phyloP scores from a whole-genome alignment of 1,140 invertebrate genomes.

The Parapsyche elsis region DNA sequence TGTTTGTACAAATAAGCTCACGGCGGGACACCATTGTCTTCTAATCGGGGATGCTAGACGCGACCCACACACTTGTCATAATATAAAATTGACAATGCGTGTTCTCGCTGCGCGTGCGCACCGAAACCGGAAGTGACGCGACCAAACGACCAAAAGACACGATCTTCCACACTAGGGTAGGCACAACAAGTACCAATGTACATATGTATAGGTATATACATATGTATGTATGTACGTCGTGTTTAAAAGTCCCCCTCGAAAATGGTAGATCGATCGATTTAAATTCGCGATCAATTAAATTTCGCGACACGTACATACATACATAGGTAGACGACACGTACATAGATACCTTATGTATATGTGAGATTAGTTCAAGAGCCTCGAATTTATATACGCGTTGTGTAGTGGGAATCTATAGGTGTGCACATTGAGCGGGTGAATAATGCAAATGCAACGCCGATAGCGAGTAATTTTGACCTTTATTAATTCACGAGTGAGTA shows the following conservation, averaged over 20 bases:
- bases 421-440: not conserved
- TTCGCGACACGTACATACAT: not conserved
- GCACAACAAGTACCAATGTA: not conserved
- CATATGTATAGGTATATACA: not conserved
- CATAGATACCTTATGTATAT: too few species aligned
- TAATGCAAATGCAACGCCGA: not conserved
- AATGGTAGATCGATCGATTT: not conserved
- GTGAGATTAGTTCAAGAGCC: too few species aligned
- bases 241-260: not conserved
- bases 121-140: not conserved
- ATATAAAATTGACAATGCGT: too few species aligned
- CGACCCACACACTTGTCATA: too few species aligned
- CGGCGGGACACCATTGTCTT: not conserved
- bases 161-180: not conserved
- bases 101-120: not conserved
- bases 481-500: constrained; percentile 3
- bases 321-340: too few species aligned
- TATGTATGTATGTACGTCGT: not conserved
- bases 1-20: not conserved
- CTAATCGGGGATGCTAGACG: not conserved
- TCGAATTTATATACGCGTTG: too few species aligned
- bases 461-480: not conserved
- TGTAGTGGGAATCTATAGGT: not conserved
- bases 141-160: not conserved
- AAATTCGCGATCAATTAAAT: not conserved